These are phyloP conservation scores for Lerema accius DNA, from an alignment of 1,140 invertebrate genomes.

Conservation along the genomic window DNA sequence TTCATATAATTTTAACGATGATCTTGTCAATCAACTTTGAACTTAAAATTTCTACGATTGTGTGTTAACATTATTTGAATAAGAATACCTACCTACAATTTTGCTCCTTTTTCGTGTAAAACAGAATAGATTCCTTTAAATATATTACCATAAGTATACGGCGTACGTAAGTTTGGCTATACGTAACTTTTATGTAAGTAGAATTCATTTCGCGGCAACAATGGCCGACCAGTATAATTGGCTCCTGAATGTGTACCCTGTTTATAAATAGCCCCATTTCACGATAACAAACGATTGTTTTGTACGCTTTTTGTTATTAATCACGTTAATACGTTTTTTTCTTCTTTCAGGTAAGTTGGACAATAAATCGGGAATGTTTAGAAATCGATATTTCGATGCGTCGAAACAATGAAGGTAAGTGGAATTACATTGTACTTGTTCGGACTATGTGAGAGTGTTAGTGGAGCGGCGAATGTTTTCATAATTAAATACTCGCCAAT, in stretches of 20 bases:
- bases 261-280: slow-evolving; percentile 55
- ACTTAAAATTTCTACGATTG: too few relatives aligned
- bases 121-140: too few relatives aligned
- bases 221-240: slow-evolving; percentile 16
- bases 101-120: too few relatives aligned
- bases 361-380: slow-evolving; percentile 58
- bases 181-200: slow-evolving; percentile 4
- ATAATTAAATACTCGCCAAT: too few relatives aligned
- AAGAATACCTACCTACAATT: too few relatives aligned
- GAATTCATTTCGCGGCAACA: slow-evolving; percentile 17
- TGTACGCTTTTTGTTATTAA: slow-evolving; percentile 50
- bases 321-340: slow-evolving; percentile 53
- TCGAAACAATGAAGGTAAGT: slow-evolving; percentile 57
- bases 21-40: too few relatives aligned
- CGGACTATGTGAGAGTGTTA: too few relatives aligned
- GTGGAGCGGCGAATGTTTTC: too few relatives aligned
- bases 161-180: background rate
- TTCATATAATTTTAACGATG: too few relatives aligned
- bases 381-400: slow-evolving; percentile 49
- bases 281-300: slow-evolving; percentile 52
- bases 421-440: background rate
- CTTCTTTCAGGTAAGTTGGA: slow-evolving; percentile 68
- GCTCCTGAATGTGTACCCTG: slow-evolving; percentile 14
- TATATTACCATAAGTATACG: background rate
- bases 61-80: too few relatives aligned